phyloP scores from a whole-genome alignment of 37 sponge, comb jelly and placozoan species.

The Petrosia ficiformis region DNA sequence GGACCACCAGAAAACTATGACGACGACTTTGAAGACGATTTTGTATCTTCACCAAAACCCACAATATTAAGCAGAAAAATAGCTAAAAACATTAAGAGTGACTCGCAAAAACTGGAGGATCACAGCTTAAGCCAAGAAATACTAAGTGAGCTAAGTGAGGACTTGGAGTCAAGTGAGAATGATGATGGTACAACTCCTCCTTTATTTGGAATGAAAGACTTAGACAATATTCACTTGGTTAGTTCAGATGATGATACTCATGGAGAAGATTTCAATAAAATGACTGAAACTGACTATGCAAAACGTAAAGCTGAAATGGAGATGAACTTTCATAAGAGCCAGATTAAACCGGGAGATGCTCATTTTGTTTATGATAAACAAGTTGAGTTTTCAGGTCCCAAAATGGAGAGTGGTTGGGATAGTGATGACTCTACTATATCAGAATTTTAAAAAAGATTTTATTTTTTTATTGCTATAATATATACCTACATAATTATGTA shows the following conservation, averaged over 20 bases:
- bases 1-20: too few species aligned
- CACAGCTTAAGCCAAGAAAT: conserved; percentile 1
- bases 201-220: too few species aligned
- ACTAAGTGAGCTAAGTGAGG: conserved; percentile 1
- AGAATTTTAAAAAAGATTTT: conserved; percentile 9
- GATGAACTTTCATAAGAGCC: conserved; percentile 47
- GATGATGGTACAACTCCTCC: not conserved
- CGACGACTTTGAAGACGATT: too few species aligned
- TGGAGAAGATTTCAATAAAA: conserved; percentile 68
- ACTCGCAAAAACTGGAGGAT: too few species aligned
- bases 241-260: not conserved
- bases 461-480: not conserved
- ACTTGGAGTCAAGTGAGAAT: not conserved
- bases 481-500: too few species aligned
- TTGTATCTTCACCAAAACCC: too few species aligned
- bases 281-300: conserved; percentile 33
- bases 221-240: not conserved
- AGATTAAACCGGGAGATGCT: conserved; percentile 58
- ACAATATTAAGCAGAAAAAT: too few species aligned
- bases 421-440: conserved; percentile 17
- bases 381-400: conserved; percentile 60
- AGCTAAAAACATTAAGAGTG: too few species aligned
- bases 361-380: conserved; percentile 77
- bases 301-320: conserved; percentile 68
- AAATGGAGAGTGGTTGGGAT: conserved; percentile 84